Evolutionary conservation across 2,797 vertebrate genomes (phyloP).

Genomic region (Lophotriccus pileatus): DNA sequence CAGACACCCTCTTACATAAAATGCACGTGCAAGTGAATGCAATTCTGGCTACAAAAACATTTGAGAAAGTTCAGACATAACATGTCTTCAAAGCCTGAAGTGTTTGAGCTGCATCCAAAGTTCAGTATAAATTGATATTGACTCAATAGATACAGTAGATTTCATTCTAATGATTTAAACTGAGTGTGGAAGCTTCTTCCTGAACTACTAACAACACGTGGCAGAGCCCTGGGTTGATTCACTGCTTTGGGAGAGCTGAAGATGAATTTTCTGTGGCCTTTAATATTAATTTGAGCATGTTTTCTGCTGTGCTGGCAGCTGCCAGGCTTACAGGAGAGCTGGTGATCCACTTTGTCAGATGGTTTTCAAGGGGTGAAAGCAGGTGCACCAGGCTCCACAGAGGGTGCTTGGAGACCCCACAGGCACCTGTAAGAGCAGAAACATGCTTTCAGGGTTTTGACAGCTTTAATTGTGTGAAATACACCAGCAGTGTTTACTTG

Average conservation of each 20-base stretch:
- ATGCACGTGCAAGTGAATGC: accelerated
- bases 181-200: neutral
- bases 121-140: neutral
- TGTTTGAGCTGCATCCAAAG: neutral
- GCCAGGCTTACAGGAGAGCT: neutral
- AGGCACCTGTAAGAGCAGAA: neutral
- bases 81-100: neutral
- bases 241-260: neutral
- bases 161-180: neutral
- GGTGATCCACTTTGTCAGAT: neutral
- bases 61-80: neutral
- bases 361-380: neutral
- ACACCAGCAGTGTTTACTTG: neutral
- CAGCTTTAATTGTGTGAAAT: neutral
- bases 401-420: neutral
- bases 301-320: neutral
- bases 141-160: neutral
- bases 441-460: neutral
- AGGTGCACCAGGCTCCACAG: neutral
- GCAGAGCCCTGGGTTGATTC: neutral
- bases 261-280: neutral
- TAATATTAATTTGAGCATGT: neutral
- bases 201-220: neutral
- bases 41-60: neutral
- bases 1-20: neutral